Evolutionary conservation across 2,888 invertebrate species (phyloP), one percentile per base, ranked within the genome.

Genomic region (Cryptocephalus primarius): DNA sequence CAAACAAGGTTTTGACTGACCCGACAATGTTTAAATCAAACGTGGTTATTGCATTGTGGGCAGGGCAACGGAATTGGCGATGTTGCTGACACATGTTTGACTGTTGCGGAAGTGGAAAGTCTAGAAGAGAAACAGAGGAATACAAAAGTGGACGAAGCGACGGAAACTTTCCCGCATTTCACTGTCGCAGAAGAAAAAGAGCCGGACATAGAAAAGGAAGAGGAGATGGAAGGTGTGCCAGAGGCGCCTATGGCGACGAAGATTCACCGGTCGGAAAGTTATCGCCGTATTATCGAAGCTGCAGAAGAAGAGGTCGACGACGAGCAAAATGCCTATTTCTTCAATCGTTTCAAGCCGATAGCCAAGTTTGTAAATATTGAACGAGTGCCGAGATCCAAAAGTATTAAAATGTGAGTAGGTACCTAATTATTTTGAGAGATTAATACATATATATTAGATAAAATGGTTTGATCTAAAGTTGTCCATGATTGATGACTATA

Each of bases 21-120:
- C 22, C 22, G 6, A 22, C 22, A 22, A 22, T 22, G 22, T 22
- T 22, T 22, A 22, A 22, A 22, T 22, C 22, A 22, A 22, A 22
- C 22, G 6, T 22, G 22, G 40, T 6, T 14, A 40, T 67, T 64
- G 54, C 64, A 68, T 67, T 70, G 70, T 64, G 68, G 72, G 71
- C 68, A 72, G 72, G 72, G 68, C 70, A 72, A 61, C 68, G 68
- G 60, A 69, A 70, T 60, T 72, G 72, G 72, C 59, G 68, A 56
- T 72, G 72, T 62, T 72, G 72, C 72, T 72, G 72, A 72, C 72
- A 72, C 61, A 74, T 75, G 72, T 70, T 77, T 55, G 62, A 63
- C 63, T 71, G 72, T 66, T 71, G 72, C 57, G 55, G 65, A 54
- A 62, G 72, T 56, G 55, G 65, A 53, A 62, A 58, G 12, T 36